Evolutionary conservation across 2,113 vertebrate species (phyloP), one percentile per base, ranked within the genome.

Genomic region (Pontoporia blainvillei): DNA sequence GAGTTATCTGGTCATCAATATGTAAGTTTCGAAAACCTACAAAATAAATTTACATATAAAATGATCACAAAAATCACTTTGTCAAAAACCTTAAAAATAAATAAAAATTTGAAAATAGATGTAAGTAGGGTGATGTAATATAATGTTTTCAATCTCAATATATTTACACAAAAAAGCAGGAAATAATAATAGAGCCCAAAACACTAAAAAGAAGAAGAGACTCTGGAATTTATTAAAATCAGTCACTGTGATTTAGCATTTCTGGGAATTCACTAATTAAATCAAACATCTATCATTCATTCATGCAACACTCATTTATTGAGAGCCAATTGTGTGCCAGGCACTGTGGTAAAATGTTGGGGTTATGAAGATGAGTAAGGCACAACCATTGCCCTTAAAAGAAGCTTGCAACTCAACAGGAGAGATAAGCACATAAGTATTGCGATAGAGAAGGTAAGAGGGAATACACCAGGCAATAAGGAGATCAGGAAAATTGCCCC

Each of bases 1-100:
- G 99, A 1, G 99, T 99, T 99, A 99, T 99, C 98, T 99, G 99
- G 97, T 99, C 99, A 31, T 98, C 99, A 3, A 99, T 99, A 97
- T 99, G 99, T 90, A 99, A 99, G 97, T 99, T 99, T 91, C 99
- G 99, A 98, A 99, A 99, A 85, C 99, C 99, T 99, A 93, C 20
- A 97, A 98, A 97, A 62, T 0, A 97, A 96, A 97, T 91, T 8
- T 23, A 66, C 94, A 95, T 84, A 89, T 31, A 92, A 90, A 93
- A 71, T 82, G 46, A 85, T 67, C 31, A 67, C 31, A 88, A 90
- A 72, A 88, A 94, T 92, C 41, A 94, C 1, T 52, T 21, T 34
- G 6, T 59, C 21, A 89, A 76, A 91, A 89, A 83, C 8, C 3
- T 75, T 83, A 36, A 82, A 90, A 91, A 54, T 39, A 69, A 13